Conservation (phyloP, 1,140 invertebrate species). For the Pogonus chalceus region DNA sequence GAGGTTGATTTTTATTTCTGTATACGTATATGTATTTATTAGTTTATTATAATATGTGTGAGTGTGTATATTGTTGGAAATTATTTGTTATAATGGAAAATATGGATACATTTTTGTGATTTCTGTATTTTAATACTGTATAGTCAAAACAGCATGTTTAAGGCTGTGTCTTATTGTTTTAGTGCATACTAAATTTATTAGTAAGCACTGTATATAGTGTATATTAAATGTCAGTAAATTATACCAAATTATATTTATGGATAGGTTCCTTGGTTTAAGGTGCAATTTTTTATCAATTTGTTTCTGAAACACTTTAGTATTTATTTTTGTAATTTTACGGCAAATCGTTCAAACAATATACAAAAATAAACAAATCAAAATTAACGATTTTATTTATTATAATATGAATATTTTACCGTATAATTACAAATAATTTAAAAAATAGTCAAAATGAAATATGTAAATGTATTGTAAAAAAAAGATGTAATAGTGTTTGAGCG, state of each 20-base stretch:
- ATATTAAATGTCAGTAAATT: slow-evolving; percentile 4
- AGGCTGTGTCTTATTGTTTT: slow-evolving; percentile 1
- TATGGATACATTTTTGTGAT: not conserved
- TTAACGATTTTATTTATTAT: too few relatives aligned
- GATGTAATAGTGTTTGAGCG: too few relatives aligned
- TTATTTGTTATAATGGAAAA: not conserved
- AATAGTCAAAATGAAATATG: too few relatives aligned
- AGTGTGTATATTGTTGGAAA: not conserved
- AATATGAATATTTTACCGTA: too few relatives aligned
- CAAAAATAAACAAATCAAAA: too few relatives aligned
- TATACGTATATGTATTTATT: not conserved
- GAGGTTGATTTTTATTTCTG: not conserved
- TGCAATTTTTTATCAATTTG: not conserved
- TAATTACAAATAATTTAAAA: too few relatives aligned
- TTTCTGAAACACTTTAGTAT: too few relatives aligned
- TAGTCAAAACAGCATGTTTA: slow-evolving; percentile 6
- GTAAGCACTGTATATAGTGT: slow-evolving; percentile 2
- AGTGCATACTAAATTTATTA: slow-evolving; percentile 2
- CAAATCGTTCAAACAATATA: too few relatives aligned
- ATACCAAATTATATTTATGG: slow-evolving; percentile 4
- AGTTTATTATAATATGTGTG: not conserved
- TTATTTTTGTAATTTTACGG: too few relatives aligned
- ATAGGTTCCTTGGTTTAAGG: not conserved
- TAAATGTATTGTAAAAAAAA: too few relatives aligned
- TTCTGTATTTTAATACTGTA: slow-evolving; percentile 5